phyloP scores from a whole-genome alignment of 2,797 vertebrate species.

The Eurystomus glaucurus region DNA sequence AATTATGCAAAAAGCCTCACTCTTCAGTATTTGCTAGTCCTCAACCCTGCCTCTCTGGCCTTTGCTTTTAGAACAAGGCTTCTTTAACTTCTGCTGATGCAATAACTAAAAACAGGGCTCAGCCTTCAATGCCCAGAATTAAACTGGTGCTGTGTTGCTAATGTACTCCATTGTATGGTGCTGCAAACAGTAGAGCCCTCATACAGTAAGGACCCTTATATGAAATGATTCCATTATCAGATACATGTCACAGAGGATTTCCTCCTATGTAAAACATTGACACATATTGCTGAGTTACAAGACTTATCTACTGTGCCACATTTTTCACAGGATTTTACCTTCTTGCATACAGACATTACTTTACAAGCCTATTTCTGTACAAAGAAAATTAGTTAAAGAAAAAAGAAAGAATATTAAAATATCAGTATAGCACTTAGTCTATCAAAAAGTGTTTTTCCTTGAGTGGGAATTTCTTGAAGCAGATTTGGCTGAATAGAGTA shows the following conservation, averaged over 20 bases:
- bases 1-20: conserved; percentile 62
- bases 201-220: not conserved
- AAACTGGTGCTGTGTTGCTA: not conserved
- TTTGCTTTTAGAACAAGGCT: conserved; percentile 69
- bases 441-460: conserved; percentile 39
- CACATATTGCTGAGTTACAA: conserved; percentile 40
- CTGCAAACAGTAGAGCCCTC: conserved; percentile 17
- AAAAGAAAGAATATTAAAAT: not conserved
- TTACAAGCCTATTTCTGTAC: not conserved
- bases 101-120: conserved; percentile 43
- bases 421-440: conserved; percentile 30
- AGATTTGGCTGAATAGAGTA: conserved; percentile 4
- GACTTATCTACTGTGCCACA: conserved; percentile 2
- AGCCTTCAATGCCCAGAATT: conserved; percentile 5
- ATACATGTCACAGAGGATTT: conserved; percentile 68
- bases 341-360: not conserved
- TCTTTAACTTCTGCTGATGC: conserved; percentile 70
- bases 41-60: conserved; percentile 23
- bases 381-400: not conserved
- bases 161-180: not conserved
- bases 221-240: conserved; percentile 68
- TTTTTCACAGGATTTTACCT: conserved; percentile 38
- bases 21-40: conserved; percentile 62
- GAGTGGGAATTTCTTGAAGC: conserved; percentile 47
- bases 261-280: conserved; percentile 33